A percentile compares a stretch with the other conserved stretches of the same genome.
Conservation (phyloP, 2,113 vertebrate species). For the Sceloporus tristichus region DNA sequence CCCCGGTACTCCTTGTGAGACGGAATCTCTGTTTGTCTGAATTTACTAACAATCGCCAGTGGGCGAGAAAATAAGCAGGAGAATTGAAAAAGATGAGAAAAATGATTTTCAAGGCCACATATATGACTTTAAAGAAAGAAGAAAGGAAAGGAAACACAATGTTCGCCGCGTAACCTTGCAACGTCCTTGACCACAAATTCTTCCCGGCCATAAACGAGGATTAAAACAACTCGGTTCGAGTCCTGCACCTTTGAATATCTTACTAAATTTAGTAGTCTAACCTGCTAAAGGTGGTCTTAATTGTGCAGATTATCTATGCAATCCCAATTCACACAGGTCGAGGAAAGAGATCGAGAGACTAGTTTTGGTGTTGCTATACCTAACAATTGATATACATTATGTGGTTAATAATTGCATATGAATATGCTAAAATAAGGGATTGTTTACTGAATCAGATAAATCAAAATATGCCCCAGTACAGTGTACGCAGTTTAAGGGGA, state of each 20-base stretch:
- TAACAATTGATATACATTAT: background rate
- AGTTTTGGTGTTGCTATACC: too few species aligned
- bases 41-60: background rate
- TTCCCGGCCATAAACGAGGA: too few species aligned
- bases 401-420: too few species aligned
- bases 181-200: background rate
- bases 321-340: background rate
- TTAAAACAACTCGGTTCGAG: background rate
- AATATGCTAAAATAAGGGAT: background rate
- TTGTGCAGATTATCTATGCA: too few species aligned
- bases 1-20: background rate
- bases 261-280: background rate
- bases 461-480: background rate
- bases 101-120: background rate
- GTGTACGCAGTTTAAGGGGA: background rate
- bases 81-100: background rate
- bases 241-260: background rate
- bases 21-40: background rate
- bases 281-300: background rate
- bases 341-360: background rate
- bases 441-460: background rate
- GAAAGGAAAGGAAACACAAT: background rate
- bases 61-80: background rate
- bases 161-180: too few species aligned
- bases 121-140: constrained; percentile 4